Evolutionary conservation across 2,113 vertebrate species (phyloP).

Genomic region (Trematocara macrostoma): DNA sequence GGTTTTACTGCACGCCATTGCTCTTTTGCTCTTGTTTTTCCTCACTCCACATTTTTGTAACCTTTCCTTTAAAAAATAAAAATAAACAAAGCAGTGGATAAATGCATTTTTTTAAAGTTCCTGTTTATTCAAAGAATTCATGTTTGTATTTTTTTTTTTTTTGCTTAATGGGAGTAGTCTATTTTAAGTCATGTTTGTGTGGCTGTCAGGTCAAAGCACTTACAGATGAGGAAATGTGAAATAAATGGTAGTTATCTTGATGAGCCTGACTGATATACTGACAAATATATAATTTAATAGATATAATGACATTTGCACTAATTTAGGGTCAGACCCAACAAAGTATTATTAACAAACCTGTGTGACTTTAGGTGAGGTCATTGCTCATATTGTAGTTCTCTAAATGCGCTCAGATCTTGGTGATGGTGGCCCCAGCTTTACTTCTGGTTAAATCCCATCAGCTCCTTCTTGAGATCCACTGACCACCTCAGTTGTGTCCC

Average conservation of each 20-base stretch:
- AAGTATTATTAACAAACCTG: not conserved
- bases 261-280: not conserved
- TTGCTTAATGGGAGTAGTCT: not conserved
- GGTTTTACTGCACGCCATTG: not conserved
- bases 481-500: conserved; percentile 41
- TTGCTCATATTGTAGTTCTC: not conserved
- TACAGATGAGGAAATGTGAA: not conserved
- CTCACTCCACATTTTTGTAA: not conserved
- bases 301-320: not conserved
- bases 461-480: conserved; percentile 34
- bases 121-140: not conserved
- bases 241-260: not conserved
- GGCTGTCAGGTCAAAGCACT: not conserved
- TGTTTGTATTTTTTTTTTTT: not conserved
- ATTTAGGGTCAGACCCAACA: not conserved
- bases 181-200: not conserved
- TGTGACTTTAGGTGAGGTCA: not conserved
- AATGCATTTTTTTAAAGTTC: not conserved
- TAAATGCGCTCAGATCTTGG: not conserved
- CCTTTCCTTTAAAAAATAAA: not conserved
- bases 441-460: not conserved
- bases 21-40: not conserved
- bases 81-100: not conserved
- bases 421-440: not conserved
- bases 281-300: not conserved